phyloP scores from a whole-genome alignment of 2,888 invertebrate genomes.

The Drosophila fulvimacula region DNA sequence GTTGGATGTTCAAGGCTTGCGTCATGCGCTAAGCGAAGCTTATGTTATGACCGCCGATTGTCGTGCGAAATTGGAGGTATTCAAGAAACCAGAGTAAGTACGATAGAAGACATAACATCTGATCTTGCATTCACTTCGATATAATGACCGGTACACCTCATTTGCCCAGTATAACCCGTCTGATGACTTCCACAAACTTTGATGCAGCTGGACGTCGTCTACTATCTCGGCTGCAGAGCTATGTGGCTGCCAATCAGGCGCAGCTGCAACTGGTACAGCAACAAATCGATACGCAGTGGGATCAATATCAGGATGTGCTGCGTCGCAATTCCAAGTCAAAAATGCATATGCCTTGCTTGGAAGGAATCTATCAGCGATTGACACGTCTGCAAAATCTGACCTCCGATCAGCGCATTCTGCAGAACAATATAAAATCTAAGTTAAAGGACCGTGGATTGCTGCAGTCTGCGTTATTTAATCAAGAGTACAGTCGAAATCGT shows the following conservation, averaged over 20 bases:
- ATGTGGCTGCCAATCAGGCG: constrained; percentile 90
- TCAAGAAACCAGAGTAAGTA: constrained; percentile 82
- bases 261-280: constrained; percentile 90
- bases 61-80: constrained; percentile 82
- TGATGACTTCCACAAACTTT: constrained; percentile 73
- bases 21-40: constrained; percentile 85
- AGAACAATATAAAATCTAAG: constrained; percentile 83
- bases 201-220: constrained; percentile 85
- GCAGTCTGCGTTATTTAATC: constrained; percentile 46
- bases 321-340: constrained; percentile 83
- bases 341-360: constrained; percentile 87
- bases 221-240: constrained; percentile 89
- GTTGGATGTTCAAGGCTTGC: constrained; percentile 87
- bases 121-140: background rate
- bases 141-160: background rate
- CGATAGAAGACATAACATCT: background rate
- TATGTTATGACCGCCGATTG: constrained; percentile 84
- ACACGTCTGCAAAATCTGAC: constrained; percentile 90
- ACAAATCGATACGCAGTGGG: constrained; percentile 92
- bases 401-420: constrained; percentile 86
- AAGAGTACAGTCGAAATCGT: constrained; percentile 55
- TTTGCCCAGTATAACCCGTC: constrained; percentile 70
- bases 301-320: constrained; percentile 87
- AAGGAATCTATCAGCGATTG: constrained; percentile 92
- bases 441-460: constrained; percentile 79